Evolutionary conservation across 37 sponge, comb jelly and placozoan species (phyloP), one percentile per base, ranked within the genome.

Genomic region (Halichondria panicea): DNA sequence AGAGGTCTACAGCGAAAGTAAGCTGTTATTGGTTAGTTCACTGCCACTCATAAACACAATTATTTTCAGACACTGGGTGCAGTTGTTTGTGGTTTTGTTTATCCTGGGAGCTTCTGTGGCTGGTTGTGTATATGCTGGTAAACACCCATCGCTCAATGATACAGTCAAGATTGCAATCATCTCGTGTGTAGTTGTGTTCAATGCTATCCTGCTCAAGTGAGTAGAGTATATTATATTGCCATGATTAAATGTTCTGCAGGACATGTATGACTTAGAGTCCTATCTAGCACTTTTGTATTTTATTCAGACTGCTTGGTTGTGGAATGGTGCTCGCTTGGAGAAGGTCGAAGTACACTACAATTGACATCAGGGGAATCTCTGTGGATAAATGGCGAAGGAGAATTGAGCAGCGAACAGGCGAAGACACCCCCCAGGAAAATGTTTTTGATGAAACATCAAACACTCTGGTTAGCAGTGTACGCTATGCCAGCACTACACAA

Each of bases 21-120:
- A 70, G 71, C 19, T 8, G 19, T 6, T 44, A 15, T 5, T 43
- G 48, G n/a, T 15, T 64, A 31, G 4, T 7, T 53, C 71, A n/a
- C 2, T 44, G 32, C 32, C 39, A 4, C 39, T 64, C 44, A 42
- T 8, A 21, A 21, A 8, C 60, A 24, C 13, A 8, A 21, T 64
- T 28, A 8, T n/a, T n/a, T 55, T 30, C 57, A 84, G 84, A 22
- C 84, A 84, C 54, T 84, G 84, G 84, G 36, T 68, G n/a, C 41
- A 55, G 63, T 18, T 53, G 52, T 5, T 68, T 4, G 58, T 52
- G 0, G 63, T 66, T 5, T 40, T 69, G 53, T 30, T 69, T 30
- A 30, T 79, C 44, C 37, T 84, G 28, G 58, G 12, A 30, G 11
- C 56, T 0, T 21, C 68, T 6, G 70, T 40, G 32, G 36, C 33